Percentiles rank a stretch among this genome's conserved stretches.
Conservation (phyloP, 2,797 vertebrate species). For the Atherinosoma microstoma region DNA sequence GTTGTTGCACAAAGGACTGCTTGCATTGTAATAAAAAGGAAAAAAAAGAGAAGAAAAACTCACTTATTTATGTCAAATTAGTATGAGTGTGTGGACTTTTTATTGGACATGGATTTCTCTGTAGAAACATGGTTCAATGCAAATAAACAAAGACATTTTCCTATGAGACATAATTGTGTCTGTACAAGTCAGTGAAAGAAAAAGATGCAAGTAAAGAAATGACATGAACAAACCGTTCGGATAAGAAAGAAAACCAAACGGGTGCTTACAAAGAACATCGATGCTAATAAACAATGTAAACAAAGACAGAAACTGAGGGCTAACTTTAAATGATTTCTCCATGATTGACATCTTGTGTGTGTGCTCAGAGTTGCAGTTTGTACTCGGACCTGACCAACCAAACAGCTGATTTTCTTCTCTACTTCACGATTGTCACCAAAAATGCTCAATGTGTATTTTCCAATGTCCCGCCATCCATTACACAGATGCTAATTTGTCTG, state of each 20-base stretch:
- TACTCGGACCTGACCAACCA: slow-evolving; percentile 10
- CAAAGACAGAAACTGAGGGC: slow-evolving; percentile 43
- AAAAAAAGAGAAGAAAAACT: slow-evolving; percentile 36
- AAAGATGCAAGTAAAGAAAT: slow-evolving; percentile 35
- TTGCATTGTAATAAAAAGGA: slow-evolving; percentile 45
- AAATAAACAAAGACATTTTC: slow-evolving; percentile 15
- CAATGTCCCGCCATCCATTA: slow-evolving; percentile 15
- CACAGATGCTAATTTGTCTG: slow-evolving; percentile 36
- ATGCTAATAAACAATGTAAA: slow-evolving; percentile 68
- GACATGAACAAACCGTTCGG: slow-evolving; percentile 55
- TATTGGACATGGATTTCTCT: slow-evolving; percentile 59
- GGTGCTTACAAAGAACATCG: slow-evolving; percentile 59
- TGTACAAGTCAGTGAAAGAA: slow-evolving; percentile 72
- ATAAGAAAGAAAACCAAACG: slow-evolving; percentile 37
- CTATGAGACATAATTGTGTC: slow-evolving; percentile 33
- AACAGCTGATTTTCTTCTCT: background rate
- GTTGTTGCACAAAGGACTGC: slow-evolving; percentile 62
- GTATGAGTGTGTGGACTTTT: slow-evolving; percentile 68
- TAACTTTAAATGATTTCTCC: slow-evolving; percentile 59
- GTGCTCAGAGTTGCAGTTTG: slow-evolving; percentile 12
- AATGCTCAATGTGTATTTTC: slow-evolving; percentile 25
- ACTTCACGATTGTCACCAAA: slow-evolving; percentile 6
- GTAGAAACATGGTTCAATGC: slow-evolving; percentile 52
- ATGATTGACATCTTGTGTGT: slow-evolving; percentile 20
- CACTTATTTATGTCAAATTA: slow-evolving; percentile 78